Percentiles rank a stretch among this genome's conserved stretches.
phyloP scores from a whole-genome alignment of 1,140 invertebrate genomes.

The Orius insidiosus region DNA sequence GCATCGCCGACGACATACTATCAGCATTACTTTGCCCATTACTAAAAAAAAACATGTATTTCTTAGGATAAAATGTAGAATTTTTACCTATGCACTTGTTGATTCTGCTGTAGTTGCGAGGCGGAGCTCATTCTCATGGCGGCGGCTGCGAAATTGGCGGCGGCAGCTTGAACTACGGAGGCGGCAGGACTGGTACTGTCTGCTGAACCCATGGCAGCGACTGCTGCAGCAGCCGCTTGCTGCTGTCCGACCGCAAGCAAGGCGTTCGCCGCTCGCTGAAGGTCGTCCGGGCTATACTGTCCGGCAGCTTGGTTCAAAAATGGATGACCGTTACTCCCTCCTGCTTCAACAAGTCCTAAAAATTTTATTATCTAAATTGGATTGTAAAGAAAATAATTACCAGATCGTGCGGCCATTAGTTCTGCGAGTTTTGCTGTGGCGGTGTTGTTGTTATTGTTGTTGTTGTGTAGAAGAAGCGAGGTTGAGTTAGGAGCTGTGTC shows the following conservation, averaged over 20 bases:
- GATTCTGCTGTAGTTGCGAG: conserved; percentile 19
- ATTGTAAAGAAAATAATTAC: conserved; percentile 10
- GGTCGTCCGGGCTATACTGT: conserved; percentile 45
- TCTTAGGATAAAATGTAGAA: background rate
- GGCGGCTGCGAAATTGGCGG: conserved; percentile 58
- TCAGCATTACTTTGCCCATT: conserved; percentile 18
- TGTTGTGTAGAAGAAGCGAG: conserved; percentile 23
- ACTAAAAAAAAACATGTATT: conserved; percentile 14
- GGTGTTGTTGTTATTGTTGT: conserved; percentile 48
- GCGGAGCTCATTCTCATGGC: conserved; percentile 50
- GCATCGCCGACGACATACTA: conserved; percentile 21
- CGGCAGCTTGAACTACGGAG: conserved; percentile 43
- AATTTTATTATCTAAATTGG: background rate
- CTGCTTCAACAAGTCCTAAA: conserved; percentile 17
- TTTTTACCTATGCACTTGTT: conserved; percentile 21
- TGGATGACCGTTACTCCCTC: conserved; percentile 20
- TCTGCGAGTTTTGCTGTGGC: conserved; percentile 23
- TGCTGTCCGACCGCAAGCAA: conserved; percentile 40
- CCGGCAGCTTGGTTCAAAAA: conserved; percentile 23
- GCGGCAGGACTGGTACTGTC: conserved; percentile 22
- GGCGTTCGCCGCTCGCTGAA: conserved; percentile 52
- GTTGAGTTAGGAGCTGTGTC: conserved; percentile 28
- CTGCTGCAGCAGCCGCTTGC: conserved; percentile 18
- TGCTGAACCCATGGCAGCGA: conserved; percentile 13
- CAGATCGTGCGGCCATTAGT: conserved; percentile 23